phyloP scores from a whole-genome alignment of 2,113 vertebrate species.

The Pipa parva region DNA sequence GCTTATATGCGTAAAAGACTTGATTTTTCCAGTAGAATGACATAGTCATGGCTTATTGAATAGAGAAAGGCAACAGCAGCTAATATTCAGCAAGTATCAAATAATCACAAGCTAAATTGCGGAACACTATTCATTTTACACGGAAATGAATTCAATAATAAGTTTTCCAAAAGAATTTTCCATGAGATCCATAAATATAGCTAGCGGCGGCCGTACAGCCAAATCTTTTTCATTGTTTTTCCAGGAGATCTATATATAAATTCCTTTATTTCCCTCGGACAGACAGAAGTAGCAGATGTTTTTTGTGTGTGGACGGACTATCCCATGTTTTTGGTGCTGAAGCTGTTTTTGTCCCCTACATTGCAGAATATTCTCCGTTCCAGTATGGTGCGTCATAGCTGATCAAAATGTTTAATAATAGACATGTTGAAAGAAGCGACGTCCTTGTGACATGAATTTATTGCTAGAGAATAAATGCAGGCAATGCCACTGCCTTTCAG shows the following conservation, averaged over 20 bases:
- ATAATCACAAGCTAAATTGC: neutral
- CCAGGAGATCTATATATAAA: slow-evolving; percentile 7
- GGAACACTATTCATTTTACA: neutral
- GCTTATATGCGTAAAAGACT: neutral
- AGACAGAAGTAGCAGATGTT: slow-evolving; percentile 3
- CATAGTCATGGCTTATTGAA: neutral
- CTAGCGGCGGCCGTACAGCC: neutral
- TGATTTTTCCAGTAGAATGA: neutral
- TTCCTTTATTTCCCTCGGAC: neutral
- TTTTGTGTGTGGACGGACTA: slow-evolving; percentile 3
- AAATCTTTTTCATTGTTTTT: neutral
- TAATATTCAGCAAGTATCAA: neutral
- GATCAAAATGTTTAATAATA: slow-evolving; percentile 28
- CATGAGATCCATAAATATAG: slow-evolving; percentile 2
- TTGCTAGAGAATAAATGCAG: slow-evolving; percentile 18
- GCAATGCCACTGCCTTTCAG: neutral
- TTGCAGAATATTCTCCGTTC: slow-evolving; percentile 19
- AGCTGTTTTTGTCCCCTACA: neutral
- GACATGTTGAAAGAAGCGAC: slow-evolving; percentile 27
- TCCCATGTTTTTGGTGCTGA: neutral
- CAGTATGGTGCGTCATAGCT: slow-evolving; percentile 14
- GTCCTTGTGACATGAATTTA: slow-evolving; percentile 31
- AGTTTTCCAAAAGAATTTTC: slow-evolving; percentile 17
- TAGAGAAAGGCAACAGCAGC: neutral
- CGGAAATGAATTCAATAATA: neutral